Evolutionary conservation across 2,797 vertebrate species (phyloP).

Genomic region (Numenius phaeopus): DNA sequence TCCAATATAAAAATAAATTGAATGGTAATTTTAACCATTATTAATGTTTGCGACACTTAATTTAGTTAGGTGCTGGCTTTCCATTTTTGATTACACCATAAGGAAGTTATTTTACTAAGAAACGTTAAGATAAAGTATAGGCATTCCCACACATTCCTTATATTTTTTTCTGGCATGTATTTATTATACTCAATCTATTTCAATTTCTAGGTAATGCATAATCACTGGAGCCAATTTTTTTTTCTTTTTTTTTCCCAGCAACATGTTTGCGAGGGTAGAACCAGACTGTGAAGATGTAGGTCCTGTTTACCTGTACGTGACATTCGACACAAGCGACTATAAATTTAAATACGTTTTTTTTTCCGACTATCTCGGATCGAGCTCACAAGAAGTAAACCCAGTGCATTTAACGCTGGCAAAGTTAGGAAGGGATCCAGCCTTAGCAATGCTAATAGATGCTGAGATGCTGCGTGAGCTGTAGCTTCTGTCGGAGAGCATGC

Average conservation of each 20-base stretch:
- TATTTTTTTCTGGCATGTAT: slow-evolving; percentile 36
- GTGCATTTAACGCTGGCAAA: neutral
- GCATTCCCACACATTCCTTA: slow-evolving; percentile 55
- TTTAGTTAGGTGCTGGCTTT: slow-evolving; percentile 30
- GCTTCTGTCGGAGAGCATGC: neutral
- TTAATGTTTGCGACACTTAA: slow-evolving; percentile 7
- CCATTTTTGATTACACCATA: slow-evolving; percentile 47
- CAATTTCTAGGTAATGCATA: slow-evolving; percentile 12
- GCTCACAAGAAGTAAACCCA: neutral
- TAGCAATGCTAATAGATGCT: neutral
- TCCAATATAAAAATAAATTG: slow-evolving; percentile 25
- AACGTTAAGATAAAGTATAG: slow-evolving; percentile 42
- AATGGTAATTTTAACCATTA: slow-evolving; percentile 29
- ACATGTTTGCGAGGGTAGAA: neutral
- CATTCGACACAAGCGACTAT: neutral
- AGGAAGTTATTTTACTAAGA: slow-evolving; percentile 59
- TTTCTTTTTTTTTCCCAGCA: neutral
- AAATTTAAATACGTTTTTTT: neutral
- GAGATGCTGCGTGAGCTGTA: neutral
- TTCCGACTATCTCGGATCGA: accelerated
- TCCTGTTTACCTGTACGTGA: neutral
- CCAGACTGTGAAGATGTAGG: neutral
- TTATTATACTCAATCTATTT: slow-evolving; percentile 37
- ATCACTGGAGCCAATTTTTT: neutral
- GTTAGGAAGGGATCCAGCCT: neutral